These are phyloP conservation scores for Plagodis pulveraria DNA, from an alignment of 2,888 invertebrate genomes.

Conservation along the genomic window DNA sequence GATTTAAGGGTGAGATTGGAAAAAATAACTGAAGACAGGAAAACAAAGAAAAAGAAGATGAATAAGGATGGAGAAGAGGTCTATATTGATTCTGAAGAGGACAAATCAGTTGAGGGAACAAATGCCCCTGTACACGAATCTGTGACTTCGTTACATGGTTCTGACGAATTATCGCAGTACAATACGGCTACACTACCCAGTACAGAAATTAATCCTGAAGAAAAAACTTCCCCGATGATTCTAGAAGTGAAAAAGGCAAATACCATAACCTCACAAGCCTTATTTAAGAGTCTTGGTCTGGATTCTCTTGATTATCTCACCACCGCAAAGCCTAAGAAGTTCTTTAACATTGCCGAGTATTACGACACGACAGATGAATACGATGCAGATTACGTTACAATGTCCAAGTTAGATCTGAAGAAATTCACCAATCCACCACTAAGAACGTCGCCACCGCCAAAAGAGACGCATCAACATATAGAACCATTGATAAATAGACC, in stretches of 20 bases:
- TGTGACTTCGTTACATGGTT: slow-evolving; percentile 10
- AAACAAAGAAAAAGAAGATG: slow-evolving; percentile 68
- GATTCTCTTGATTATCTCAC: slow-evolving; percentile 35
- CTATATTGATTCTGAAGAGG: slow-evolving; percentile 71
- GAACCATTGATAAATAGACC: slow-evolving; percentile 19
- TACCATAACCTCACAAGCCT: slow-evolving; percentile 30
- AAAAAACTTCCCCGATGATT: slow-evolving; percentile 21
- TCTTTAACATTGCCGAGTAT: slow-evolving; percentile 59
- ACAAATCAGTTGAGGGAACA: slow-evolving; percentile 50
- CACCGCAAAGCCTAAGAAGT: slow-evolving; percentile 52
- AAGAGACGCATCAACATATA: slow-evolving; percentile 13
- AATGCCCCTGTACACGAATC: slow-evolving; percentile 26
- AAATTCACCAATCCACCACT: slow-evolving; percentile 45
- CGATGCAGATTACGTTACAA: slow-evolving; percentile 63
- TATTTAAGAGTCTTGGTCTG: slow-evolving; percentile 32
- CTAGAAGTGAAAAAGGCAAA: slow-evolving; percentile 27
- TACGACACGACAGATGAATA: slow-evolving; percentile 69
- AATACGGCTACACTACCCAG: slow-evolving; percentile 7
- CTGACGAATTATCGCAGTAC: slow-evolving; percentile 16
- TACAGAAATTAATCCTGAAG: slow-evolving; percentile 3
- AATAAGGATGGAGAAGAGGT: slow-evolving; percentile 63
- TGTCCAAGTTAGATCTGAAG: slow-evolving; percentile 68
- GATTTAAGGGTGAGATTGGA: slow-evolving; percentile 71
- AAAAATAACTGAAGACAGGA: slow-evolving; percentile 72
- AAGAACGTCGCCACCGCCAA: slow-evolving; percentile 36